These are phyloP conservation scores for Pygoscelis adeliae DNA, from an alignment of 2,113 vertebrate species.

Conservation along the genomic window DNA sequence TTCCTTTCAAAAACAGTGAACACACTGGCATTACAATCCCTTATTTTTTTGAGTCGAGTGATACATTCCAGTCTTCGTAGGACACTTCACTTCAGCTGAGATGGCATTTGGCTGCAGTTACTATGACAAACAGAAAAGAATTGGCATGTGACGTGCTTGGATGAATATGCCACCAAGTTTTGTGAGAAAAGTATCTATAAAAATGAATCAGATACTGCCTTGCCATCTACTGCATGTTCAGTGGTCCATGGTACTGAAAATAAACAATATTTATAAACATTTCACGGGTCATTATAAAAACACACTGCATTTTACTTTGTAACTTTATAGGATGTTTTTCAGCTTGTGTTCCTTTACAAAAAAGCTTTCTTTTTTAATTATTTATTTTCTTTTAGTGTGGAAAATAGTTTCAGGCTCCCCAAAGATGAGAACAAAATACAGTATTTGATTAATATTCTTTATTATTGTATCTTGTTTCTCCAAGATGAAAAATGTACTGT, in stretches of 20 bases:
- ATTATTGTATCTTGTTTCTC: slow-evolving; percentile 55
- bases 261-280: slow-evolving; percentile 24
- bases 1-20: slow-evolving; percentile 70
- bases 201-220: background rate
- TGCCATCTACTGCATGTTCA: background rate
- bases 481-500: slow-evolving; percentile 28
- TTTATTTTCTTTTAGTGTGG: slow-evolving; percentile 26
- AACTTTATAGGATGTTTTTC: slow-evolving; percentile 38
- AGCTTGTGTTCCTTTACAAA: background rate
- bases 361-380: slow-evolving; percentile 11
- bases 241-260: slow-evolving; percentile 68
- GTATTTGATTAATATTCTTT: slow-evolving; percentile 47
- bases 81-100: slow-evolving; percentile 1
- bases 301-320: slow-evolving; percentile 12
- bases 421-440: slow-evolving; percentile 24
- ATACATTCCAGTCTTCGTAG: slow-evolving; percentile 68
- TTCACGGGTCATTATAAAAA: background rate
- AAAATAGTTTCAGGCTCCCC: slow-evolving; percentile 20
- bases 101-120: slow-evolving; percentile 36
- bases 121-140: slow-evolving; percentile 41
- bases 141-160: background rate
- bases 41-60: slow-evolving; percentile 14
- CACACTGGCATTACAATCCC: slow-evolving; percentile 9
- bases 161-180: background rate
- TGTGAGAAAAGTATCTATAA: slow-evolving; percentile 12